Evolutionary conservation across 2,888 invertebrate genomes (phyloP).

Genomic region (Cataglyphis rosenhaueri): DNA sequence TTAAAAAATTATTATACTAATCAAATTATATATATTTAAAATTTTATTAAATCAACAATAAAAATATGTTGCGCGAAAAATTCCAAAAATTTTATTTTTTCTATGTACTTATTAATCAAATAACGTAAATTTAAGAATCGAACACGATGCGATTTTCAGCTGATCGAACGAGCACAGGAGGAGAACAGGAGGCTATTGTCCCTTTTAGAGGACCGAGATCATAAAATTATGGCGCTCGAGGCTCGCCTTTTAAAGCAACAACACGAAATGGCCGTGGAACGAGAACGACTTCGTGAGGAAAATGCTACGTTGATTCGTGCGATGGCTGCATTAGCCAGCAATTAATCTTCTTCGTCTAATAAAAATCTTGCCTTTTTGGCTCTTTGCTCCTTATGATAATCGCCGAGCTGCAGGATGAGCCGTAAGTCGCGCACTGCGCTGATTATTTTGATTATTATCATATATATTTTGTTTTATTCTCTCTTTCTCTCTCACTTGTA

Average conservation of each 20-base stretch:
- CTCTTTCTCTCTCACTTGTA: neutral
- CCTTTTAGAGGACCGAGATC: slow-evolving; percentile 84
- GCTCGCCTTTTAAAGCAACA: slow-evolving; percentile 82
- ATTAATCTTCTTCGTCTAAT: slow-evolving; percentile 65
- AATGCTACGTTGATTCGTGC: slow-evolving; percentile 83
- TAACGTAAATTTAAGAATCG: slow-evolving; percentile 1
- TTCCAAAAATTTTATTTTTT: neutral
- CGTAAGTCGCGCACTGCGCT: slow-evolving; percentile 38
- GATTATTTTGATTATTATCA: slow-evolving; percentile 3
- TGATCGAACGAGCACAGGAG: slow-evolving; percentile 84
- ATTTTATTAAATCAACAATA: neutral
- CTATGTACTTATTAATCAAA: neutral
- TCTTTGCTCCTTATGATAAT: slow-evolving; percentile 52
- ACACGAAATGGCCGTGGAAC: slow-evolving; percentile 81
- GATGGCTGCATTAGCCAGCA: slow-evolving; percentile 82
- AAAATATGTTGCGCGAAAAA: neutral
- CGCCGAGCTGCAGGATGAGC: slow-evolving; percentile 36
- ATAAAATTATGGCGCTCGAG: slow-evolving; percentile 83
- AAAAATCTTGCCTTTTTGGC: slow-evolving; percentile 44
- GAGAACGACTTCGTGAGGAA: slow-evolving; percentile 82
- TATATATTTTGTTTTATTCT: neutral
- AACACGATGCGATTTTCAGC: slow-evolving; percentile 67
- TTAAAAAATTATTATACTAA: neutral
- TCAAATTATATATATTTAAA: neutral
- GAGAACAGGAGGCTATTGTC: slow-evolving; percentile 84